Evolutionary conservation across 2,113 vertebrate species (phyloP).

Genomic region (Crotalus viridis): DNA sequence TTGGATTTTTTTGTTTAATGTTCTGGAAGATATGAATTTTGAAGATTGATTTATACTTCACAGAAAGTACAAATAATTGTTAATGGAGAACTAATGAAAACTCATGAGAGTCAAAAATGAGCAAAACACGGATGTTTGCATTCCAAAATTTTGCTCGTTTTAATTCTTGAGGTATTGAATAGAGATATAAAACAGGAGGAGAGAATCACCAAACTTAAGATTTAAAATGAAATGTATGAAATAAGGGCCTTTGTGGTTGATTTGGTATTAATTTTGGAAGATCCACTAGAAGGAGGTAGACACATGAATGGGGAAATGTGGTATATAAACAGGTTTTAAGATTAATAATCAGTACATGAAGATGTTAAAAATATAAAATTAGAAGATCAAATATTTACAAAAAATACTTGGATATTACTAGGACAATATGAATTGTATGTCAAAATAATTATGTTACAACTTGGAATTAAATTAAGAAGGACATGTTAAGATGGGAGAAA

Average conservation of each 20-base stretch:
- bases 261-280: neutral
- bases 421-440: neutral
- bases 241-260: neutral
- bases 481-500: neutral
- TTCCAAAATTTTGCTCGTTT: neutral
- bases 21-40: neutral
- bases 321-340: neutral
- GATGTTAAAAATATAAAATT: neutral
- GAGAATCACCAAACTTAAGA: neutral
- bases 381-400: neutral
- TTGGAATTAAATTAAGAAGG: neutral
- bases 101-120: neutral
- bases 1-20: neutral
- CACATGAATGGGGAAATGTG: neutral
- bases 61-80: neutral
- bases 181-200: neutral
- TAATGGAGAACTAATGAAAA: neutral
- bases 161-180: neutral
- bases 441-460: neutral
- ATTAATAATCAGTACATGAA: neutral
- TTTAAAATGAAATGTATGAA: neutral
- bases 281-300: neutral
- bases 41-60: neutral
- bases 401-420: neutral
- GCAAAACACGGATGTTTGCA: neutral